phyloP scores from a whole-genome alignment of 2,797 vertebrate species.

The Potorous gilbertii region DNA sequence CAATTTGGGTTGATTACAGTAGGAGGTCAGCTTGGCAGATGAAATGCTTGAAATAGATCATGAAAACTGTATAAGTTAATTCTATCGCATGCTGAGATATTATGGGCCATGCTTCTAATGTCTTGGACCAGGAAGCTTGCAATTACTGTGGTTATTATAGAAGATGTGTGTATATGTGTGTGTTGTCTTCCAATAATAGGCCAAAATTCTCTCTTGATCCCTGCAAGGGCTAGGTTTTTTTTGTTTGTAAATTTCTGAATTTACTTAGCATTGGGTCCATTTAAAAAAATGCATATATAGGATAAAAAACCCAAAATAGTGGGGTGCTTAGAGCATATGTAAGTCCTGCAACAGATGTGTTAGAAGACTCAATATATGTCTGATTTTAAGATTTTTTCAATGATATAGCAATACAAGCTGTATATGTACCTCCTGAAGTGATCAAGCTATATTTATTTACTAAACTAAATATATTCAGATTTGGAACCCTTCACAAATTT shows the following conservation, averaged over 20 bases:
- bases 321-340: not conserved
- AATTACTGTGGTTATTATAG: slow-evolving; percentile 60
- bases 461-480: not conserved
- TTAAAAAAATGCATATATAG: slow-evolving; percentile 11
- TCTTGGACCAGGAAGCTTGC: slow-evolving; percentile 61
- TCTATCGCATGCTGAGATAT: slow-evolving; percentile 63
- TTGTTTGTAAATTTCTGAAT: slow-evolving; percentile 48
- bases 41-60: slow-evolving; percentile 74
- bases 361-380: not conserved
- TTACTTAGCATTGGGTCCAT: not conserved
- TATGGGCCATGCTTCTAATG: slow-evolving; percentile 54
- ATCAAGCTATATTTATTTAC: not conserved
- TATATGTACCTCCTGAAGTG: not conserved
- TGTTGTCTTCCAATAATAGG: slow-evolving; percentile 65
- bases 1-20: slow-evolving; percentile 77
- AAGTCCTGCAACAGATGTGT: not conserved
- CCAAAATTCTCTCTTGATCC: slow-evolving; percentile 37
- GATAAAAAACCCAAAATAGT: not conserved
- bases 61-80: slow-evolving; percentile 65
- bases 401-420: not conserved
- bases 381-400: slow-evolving; percentile 26
- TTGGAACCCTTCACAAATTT: not conserved
- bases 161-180: slow-evolving; percentile 36
- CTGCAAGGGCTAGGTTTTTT: slow-evolving; percentile 41
- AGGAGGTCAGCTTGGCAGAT: slow-evolving; percentile 73